Evolutionary conservation across 2,113 vertebrate genomes (phyloP), one percentile per base, ranked within the genome.

Genomic region (Orthonyx spaldingii): DNA sequence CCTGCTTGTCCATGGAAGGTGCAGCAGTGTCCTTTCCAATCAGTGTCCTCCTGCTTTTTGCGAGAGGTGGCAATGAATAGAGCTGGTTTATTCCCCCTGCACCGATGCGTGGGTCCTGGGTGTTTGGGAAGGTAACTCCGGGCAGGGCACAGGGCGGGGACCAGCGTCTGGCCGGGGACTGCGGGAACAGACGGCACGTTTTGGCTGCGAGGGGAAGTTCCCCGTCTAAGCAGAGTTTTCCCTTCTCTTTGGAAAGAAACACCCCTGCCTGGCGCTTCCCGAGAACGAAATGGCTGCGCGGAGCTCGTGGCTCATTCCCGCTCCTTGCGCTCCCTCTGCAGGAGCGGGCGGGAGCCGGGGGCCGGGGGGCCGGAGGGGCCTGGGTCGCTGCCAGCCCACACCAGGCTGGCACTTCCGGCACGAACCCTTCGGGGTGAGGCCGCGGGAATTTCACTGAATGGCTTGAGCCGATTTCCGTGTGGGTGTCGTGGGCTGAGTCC

Each of bases 301-400:
- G 47, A 49, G 44, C 57, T 35, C 19, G 8, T 0, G 2, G 46
- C 80, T 56, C 83, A 74, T 93, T 81, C 27, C 76, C 6, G 52
- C 47, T 96, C 95, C 95, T 95, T 39, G 95, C 10, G 92, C 95
- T 95, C 95, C 96, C 96, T 93, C 96, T 97, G 95, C 96, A 95
- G 96, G 89, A 91, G 41, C 84, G 13, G 56, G 15, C 28, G 64
- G 12, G 33, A 1, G 46, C 33, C 33, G 44, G 55, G 72, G 32
- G 30, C 1, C 13, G 17, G 32, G 59, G 47, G 23, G 2, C 14
- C 15, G 3, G 12, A 14, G 47, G 78, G 56, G 11, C 21, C 3
- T 13, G 50, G 71, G 63, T 26, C 37, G 8, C 76, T 55, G 72
- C 78, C 69, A 37, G 66, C 57, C 53, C 4, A 6, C 7, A 7